Evolutionary conservation across 2,113 vertebrate genomes (phyloP).

Genomic region (Beaufortia kweichowensis): DNA sequence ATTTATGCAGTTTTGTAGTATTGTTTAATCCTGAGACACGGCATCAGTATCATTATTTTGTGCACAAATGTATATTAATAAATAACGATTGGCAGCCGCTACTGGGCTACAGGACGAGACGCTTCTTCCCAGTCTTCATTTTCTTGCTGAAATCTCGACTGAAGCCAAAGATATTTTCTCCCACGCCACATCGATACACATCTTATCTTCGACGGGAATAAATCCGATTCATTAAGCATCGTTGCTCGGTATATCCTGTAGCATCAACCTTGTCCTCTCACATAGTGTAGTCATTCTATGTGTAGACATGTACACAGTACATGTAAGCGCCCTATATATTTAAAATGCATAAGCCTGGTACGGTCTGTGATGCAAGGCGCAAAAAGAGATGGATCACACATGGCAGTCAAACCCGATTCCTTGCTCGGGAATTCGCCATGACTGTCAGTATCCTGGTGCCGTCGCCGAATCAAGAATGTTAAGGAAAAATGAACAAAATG

Average conservation of each 20-base stretch:
- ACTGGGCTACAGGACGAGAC: constrained; percentile 51
- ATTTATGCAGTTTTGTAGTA: constrained; percentile 27
- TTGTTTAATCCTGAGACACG: constrained; percentile 30
- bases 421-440: constrained; percentile 37
- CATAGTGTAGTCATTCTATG: constrained; percentile 51
- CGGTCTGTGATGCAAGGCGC: constrained; percentile 36
- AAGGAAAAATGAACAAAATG: constrained; percentile 22
- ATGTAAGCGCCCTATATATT: constrained; percentile 58
- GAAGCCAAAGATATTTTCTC: constrained; percentile 50
- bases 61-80: constrained; percentile 44
- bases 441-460: constrained; percentile 39
- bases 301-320: constrained; percentile 55
- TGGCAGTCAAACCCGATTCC: constrained; percentile 24
- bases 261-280: constrained; percentile 41
- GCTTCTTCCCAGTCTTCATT: constrained; percentile 56
- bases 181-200: constrained; percentile 42
- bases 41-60: constrained; percentile 44
- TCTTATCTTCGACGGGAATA: constrained; percentile 39
- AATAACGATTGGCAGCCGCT: constrained; percentile 49
- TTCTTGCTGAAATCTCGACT: constrained; percentile 47
- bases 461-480: constrained; percentile 35
- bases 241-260: constrained; percentile 46
- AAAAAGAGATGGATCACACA: constrained; percentile 34
- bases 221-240: constrained; percentile 39
- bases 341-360: constrained; percentile 51